Conservation (phyloP, 2,888 invertebrate genomes). For the Caenorhabditis virilis region DNA sequence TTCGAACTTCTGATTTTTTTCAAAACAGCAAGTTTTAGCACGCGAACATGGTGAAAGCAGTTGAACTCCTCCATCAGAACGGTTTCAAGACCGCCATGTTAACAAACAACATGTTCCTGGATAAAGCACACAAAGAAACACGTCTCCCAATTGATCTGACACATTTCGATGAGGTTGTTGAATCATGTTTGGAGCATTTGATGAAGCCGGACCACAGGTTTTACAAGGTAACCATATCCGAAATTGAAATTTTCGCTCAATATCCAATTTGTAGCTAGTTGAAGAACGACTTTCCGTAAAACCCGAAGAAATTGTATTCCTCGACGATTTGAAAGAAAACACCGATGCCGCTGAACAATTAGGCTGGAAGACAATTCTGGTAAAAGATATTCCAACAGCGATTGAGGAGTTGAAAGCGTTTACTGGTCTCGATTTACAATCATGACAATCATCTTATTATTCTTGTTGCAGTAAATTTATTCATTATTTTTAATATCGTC, state of each 20-base stretch:
- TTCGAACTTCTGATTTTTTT: background rate
- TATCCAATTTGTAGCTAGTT: constrained; percentile 31
- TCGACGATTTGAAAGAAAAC: constrained; percentile 53
- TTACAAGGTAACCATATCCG: constrained; percentile 29
- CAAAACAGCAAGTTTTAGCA: constrained; percentile 12
- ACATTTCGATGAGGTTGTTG: constrained; percentile 54
- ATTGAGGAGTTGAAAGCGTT: constrained; percentile 11
- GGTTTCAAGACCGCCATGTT: constrained; percentile 54
- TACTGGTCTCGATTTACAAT: constrained; percentile 7
- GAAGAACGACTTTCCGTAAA: constrained; percentile 29
- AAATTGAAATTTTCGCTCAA: too few species aligned
- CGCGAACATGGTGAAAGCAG: constrained; percentile 26
- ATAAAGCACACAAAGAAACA: constrained; percentile 34
- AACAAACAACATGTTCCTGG: constrained; percentile 56
- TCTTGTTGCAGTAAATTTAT: too few species aligned
- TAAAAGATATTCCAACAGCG: constrained; percentile 21
- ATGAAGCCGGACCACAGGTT: constrained; percentile 53
- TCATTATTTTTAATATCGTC: background rate
- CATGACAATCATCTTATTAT: background rate
- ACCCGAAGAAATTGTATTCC: constrained; percentile 49
- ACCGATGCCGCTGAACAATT: constrained; percentile 49
- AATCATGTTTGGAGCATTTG: constrained; percentile 48
- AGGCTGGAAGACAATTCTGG: constrained; percentile 52
- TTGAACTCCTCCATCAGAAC: constrained; percentile 30
- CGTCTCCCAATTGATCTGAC: constrained; percentile 40